These are phyloP conservation scores for Bubo scandiacus DNA, from an alignment of 2,113 vertebrate species.

Conservation along the genomic window DNA sequence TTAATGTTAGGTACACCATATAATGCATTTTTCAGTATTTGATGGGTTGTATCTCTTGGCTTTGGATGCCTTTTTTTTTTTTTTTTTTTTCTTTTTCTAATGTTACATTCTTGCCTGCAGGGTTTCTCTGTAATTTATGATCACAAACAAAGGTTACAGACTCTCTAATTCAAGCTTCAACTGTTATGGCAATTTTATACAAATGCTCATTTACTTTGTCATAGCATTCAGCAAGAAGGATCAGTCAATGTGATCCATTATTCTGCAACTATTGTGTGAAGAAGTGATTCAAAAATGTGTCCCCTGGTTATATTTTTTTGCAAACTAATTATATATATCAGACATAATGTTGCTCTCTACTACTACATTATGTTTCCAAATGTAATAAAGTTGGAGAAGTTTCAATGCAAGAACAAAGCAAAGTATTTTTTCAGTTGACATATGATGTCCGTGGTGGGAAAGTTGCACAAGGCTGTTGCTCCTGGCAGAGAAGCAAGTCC, in stretches of 20 bases:
- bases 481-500: slow-evolving; percentile 7
- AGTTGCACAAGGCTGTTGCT: neutral
- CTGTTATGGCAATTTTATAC: neutral
- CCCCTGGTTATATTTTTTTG: neutral
- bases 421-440: neutral
- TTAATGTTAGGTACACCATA: neutral
- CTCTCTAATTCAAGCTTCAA: neutral
- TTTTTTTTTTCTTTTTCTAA: neutral
- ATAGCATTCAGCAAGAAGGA: neutral
- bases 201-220: slow-evolving; percentile 20
- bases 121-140: slow-evolving; percentile 18
- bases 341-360: neutral
- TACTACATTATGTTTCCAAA: neutral
- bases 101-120: neutral
- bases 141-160: slow-evolving; percentile 22
- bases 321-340: slow-evolving; percentile 5
- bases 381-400: neutral
- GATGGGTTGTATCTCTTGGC: neutral
- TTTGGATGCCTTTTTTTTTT: neutral
- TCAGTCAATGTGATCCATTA: neutral
- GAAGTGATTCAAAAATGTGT: neutral
- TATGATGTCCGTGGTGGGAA: neutral
- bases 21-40: neutral
- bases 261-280: neutral
- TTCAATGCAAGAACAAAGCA: neutral